phyloP scores from a whole-genome alignment of 1,140 invertebrate species.

The Orius insidiosus region DNA sequence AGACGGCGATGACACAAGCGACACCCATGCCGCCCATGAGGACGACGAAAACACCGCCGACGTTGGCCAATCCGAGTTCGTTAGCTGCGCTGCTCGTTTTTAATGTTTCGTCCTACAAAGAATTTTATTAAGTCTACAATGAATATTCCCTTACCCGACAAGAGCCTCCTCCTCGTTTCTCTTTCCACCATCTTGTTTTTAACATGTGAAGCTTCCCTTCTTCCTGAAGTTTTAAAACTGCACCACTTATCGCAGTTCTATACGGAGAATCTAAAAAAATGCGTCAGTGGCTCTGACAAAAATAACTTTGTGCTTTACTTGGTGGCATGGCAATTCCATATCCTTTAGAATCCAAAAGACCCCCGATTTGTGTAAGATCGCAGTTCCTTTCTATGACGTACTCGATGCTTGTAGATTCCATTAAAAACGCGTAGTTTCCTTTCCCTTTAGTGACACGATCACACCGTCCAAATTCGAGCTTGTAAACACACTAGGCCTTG shows the following conservation, averaged over 20 bases:
- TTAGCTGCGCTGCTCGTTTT: no score
- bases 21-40: no score
- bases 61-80: no score
- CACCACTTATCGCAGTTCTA: constrained; percentile 47
- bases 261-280: constrained; percentile 45
- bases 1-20: no score
- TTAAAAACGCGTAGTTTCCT: constrained; percentile 55
- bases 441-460: constrained; percentile 53
- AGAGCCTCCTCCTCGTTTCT: no score
- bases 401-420: constrained; percentile 69
- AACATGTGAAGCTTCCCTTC: constrained; percentile 52
- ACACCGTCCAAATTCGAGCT: constrained; percentile 69
- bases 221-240: constrained; percentile 67
- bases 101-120: no score
- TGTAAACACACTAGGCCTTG: constrained; percentile 64
- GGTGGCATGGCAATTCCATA: constrained; percentile 66
- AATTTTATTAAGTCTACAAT: no score
- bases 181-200: constrained; percentile 78
- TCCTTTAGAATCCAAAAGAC: constrained; percentile 57
- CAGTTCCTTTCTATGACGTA: constrained; percentile 61
- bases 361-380: constrained; percentile 55
- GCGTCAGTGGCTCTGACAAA: background rate
- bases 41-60: no score
- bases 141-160: no score
- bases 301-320: constrained; percentile 30